Evolutionary conservation across 2,113 vertebrate species (phyloP), one percentile per base, ranked within the genome.

Genomic region (Columba livia): DNA sequence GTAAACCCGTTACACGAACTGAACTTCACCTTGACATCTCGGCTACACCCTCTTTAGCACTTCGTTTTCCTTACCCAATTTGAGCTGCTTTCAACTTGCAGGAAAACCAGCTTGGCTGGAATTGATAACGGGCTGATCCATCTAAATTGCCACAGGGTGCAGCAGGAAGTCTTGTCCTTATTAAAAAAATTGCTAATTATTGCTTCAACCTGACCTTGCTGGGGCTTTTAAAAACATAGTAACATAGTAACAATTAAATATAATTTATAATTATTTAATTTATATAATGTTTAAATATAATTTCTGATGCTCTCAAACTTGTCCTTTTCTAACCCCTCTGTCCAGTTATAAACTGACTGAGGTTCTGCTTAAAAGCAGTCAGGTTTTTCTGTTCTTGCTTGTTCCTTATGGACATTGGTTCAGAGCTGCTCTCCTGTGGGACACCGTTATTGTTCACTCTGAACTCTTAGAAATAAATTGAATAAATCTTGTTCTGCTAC

Each of bases 1-100:
- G 99, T 99, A 97, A 93, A 54, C 25, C 6, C 5, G 3, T 32
- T 17, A 10, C 38, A 4, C 29, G 8, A 61, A 38, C 21, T 10
- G 8, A 61, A 38, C 21, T 10, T 64, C 3, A 12, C 61, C 47
- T 44, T 24, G n/a, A 11, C 40, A 13, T 32, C 51, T 38, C 44
- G 1, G 25, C 6, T 42, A 11, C 28, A 1, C 15, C 50, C 47
- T 44, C 66, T 14, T 60, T 25, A 25, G 34, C 14, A 6, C n/a
- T 29, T n/a, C 11, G 5, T 14, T 44, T 88, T 29, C 79, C 15
- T 5, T 17, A 10, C 44, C 44, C 56, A 44, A 1, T 10, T 44
- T 6, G 34, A 54, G 25, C 15, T 65, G 50, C 44, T 88, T 65
- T 54, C 21, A 20, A 3, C 10, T 57, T 36, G 4, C 26, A 44